Percentiles rank a stretch among this genome's conserved stretches.
phyloP scores from a whole-genome alignment of 1,140 invertebrate genomes.

The Drosophila sturtevanti region DNA sequence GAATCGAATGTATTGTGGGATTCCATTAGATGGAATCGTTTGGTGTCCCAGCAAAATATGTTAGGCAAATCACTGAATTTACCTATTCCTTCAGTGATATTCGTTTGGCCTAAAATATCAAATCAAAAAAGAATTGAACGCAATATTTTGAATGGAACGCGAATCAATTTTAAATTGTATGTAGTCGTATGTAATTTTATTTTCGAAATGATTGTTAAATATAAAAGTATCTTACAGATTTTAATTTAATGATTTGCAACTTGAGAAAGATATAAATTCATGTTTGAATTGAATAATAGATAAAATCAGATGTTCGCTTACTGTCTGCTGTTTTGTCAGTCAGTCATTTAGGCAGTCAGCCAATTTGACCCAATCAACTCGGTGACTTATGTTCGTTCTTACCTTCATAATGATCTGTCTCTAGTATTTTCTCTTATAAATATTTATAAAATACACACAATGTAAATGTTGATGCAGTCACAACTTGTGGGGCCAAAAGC shows the following conservation, averaged over 20 bases:
- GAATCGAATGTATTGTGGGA: constrained; percentile 1
- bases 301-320: too few relatives aligned
- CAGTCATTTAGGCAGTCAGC: background rate
- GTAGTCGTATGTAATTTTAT: too few relatives aligned
- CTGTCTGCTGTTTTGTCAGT: background rate
- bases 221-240: too few relatives aligned
- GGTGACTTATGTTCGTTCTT: background rate
- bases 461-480: constrained; percentile 58
- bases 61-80: background rate
- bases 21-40: background rate
- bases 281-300: too few relatives aligned
- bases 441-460: constrained; percentile 57
- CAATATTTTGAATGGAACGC: too few relatives aligned
- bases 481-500: constrained; percentile 66
- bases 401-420: constrained; percentile 52
- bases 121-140: too few relatives aligned
- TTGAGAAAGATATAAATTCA: too few relatives aligned
- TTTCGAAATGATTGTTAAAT: too few relatives aligned
- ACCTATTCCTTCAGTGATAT: too few relatives aligned
- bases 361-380: constrained; percentile 3
- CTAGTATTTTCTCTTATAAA: constrained; percentile 69
- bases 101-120: too few relatives aligned
- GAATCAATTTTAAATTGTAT: too few relatives aligned
- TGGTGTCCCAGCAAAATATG: background rate
- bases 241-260: too few relatives aligned